phyloP scores from a whole-genome alignment of 2,113 vertebrate genomes.

The Petromus typicus region DNA sequence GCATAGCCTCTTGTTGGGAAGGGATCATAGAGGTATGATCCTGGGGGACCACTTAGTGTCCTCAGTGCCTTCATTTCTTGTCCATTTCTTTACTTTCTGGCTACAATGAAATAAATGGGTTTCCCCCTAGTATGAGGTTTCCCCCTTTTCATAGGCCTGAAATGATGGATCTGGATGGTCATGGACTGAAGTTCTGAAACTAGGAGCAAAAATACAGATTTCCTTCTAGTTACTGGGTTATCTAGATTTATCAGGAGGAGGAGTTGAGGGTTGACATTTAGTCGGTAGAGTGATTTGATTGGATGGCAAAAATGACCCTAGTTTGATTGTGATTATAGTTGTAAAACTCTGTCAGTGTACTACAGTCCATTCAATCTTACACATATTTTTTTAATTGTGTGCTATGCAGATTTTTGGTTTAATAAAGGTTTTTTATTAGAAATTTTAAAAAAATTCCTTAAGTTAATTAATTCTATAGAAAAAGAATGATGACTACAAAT shows the following conservation, averaged over 20 bases:
- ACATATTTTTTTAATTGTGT: background rate
- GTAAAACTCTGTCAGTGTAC: too few relatives aligned
- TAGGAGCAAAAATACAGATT: background rate
- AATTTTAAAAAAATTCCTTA: background rate
- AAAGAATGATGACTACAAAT: background rate
- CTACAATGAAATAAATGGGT: background rate
- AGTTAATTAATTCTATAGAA: background rate
- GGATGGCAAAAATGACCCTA: background rate
- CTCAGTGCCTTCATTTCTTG: background rate
- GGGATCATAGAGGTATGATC: background rate
- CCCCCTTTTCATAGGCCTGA: background rate
- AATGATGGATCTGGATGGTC: too few relatives aligned
- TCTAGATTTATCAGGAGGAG: background rate
- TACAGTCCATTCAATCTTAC: background rate
- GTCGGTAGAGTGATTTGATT: background rate
- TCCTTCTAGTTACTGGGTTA: background rate
- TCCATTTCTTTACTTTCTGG: background rate
- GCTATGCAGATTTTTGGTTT: background rate
- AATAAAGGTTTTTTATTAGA: background rate
- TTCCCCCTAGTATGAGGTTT: background rate
- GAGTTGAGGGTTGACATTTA: background rate
- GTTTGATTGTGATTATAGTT: background rate
- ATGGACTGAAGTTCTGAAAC: background rate
- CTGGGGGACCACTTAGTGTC: background rate
- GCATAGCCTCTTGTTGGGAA: background rate